These are phyloP conservation scores for Pseudachorutes palmiensis DNA, from an alignment of 1,140 invertebrate genomes.

Conservation along the genomic window DNA sequence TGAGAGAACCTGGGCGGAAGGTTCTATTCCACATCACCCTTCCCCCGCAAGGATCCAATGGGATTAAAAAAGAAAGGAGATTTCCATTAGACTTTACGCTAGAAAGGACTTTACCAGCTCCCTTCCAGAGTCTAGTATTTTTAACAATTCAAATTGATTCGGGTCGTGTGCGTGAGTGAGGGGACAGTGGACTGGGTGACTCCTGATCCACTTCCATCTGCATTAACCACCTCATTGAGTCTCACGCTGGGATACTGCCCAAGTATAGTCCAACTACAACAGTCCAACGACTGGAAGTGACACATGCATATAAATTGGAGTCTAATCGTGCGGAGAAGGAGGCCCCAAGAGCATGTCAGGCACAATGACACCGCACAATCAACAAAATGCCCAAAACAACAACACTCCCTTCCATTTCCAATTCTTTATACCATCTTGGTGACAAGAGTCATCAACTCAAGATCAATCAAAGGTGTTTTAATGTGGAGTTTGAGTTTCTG, in stretches of 20 bases:
- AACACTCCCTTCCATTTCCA: too few species aligned
- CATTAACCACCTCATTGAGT: background rate
- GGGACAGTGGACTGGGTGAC: background rate
- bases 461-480: too few species aligned
- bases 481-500: too few species aligned
- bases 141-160: background rate
- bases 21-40: background rate
- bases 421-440: too few species aligned
- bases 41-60: background rate
- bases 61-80: conserved; percentile 2
- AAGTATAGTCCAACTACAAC: background rate
- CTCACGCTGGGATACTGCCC: background rate
- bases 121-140: background rate
- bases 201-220: background rate
- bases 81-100: background rate
- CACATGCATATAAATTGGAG: conserved; percentile 38
- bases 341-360: background rate
- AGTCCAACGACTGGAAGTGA: conserved; percentile 34
- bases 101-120: background rate
- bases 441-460: too few species aligned
- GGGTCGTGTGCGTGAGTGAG: background rate
- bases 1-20: background rate
- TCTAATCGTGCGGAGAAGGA: conserved; percentile 37
- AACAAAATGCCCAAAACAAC: too few species aligned
- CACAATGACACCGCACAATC: too few species aligned